phyloP scores from a whole-genome alignment of 1,140 invertebrate species.

The Saccostrea glomerata region DNA sequence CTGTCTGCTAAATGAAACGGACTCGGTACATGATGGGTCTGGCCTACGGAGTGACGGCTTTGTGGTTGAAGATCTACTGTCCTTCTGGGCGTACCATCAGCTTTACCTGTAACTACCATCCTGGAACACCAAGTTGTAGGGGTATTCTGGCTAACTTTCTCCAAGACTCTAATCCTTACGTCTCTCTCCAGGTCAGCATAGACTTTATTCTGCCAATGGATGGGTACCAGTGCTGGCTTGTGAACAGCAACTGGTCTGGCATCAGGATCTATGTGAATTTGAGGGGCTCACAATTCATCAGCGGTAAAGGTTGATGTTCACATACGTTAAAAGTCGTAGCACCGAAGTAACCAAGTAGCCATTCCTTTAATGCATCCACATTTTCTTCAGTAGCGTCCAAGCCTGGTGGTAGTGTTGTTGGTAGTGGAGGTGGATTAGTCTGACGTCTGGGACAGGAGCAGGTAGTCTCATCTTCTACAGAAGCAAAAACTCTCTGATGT shows the following conservation, averaged over 20 bases:
- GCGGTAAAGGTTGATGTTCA: conserved; percentile 56
- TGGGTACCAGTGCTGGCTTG: conserved; percentile 50
- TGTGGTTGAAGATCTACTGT: background rate
- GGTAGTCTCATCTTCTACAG: background rate
- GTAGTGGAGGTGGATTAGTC: background rate
- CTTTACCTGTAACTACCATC: background rate
- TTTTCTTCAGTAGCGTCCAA: conserved; percentile 47
- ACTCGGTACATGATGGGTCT: conserved; percentile 48
- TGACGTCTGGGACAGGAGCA: background rate
- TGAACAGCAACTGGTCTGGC: conserved; percentile 53
- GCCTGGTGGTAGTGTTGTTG: background rate
- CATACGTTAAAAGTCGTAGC: conserved; percentile 55
- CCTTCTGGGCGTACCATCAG: background rate
- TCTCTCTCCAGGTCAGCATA: conserved; percentile 13
- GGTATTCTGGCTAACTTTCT: background rate
- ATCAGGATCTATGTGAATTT: conserved; percentile 51
- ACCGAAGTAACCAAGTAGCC: conserved; percentile 52
- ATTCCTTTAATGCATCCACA: conserved; percentile 46
- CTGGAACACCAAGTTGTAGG: background rate
- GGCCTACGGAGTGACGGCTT: background rate
- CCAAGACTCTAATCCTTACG: background rate
- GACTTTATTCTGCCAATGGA: conserved; percentile 56
- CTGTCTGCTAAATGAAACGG: conserved; percentile 49
- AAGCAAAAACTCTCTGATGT: background rate
- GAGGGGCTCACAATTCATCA: conserved; percentile 52